Base-by-base conservation (phyloP, 2,113 vertebrate species). In the Platanista minor region DNA sequence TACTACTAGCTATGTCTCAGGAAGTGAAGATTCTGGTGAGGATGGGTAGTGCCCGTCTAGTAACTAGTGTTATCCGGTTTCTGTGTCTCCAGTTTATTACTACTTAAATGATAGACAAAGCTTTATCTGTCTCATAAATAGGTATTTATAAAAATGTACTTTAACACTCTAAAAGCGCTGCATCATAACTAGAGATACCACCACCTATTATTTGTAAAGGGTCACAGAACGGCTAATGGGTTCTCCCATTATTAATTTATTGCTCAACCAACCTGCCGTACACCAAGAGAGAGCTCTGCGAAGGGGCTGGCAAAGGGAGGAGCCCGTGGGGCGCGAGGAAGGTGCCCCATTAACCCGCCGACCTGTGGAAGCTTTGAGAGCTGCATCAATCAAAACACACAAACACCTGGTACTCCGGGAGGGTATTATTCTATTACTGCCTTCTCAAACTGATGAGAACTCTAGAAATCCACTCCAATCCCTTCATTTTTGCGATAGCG, bases 41-140 rank as follows among this genome's bases (percentile, higher is more conserved):
- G 71, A 57, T 10, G 49, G 75, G 3, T 1, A 80, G 49, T 33
- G 52, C 36, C 74, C 43, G 18, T 20, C 36, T 75, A 91, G 64
- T 20, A 90, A 78, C 66, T 11, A 33, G 6, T 21, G 72, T 54
- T 62, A 84, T 4, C 86, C 36, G n/a, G 43, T 36, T 94, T 92
- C 94, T 80, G n/a, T 18, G 84, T 85, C 91, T 96, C 72, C 57
- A 18, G 46, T 90, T 94, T 90, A 64, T 57, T 82, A 72, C 57
- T 82, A 66, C 46, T 75, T 83, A 86, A 82, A 67, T 36, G 75
- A 85, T 0, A 91, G 67, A 36, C 14, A 57, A 93, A 78, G 54
- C 43, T 41, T 59, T 74, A 52, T 17, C 31, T 83, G 72, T 31
- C 82, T 91, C 74, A 86, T 61, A 74, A 78, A 82, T 25, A 88